Evolutionary conservation across 2,113 vertebrate genomes (phyloP), one percentile per base, ranked within the genome.

Genomic region (Perca fluviatilis): DNA sequence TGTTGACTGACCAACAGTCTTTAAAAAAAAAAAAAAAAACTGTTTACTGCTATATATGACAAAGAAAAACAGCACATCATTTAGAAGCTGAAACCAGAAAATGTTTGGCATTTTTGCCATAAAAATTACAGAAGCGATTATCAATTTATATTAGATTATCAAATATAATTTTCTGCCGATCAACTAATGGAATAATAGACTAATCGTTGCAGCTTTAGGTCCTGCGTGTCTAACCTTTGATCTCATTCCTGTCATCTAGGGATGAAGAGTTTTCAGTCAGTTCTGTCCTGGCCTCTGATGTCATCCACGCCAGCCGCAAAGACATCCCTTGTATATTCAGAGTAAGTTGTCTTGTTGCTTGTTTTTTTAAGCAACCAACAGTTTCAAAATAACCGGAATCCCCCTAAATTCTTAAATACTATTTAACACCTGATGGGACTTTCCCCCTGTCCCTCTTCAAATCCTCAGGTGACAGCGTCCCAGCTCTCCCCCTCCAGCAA

Each of bases 261-360:
- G 98, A 99, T 86, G 98, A 99, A 91, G 98, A 99, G 93, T 99
- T 99, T 92, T 99, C 98, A 9, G 98, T 99, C 90, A 99, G 98
- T 85, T 97, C 98, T n/a, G 98, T 99, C 76, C 88, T 99, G 93
- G 98, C 97, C 70, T 99, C 98, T 47, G 98, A 99, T 88, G 98
- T 99, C 90, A 99, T 99, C 92, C 98, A 99, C 33, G 98, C 98
- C 88, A 98, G 95, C 91, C 96, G 97, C 89, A 99, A 99, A 95
- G 98, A 99, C 86, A 96, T 99, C 75, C 98, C 98, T 15, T 99
- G 98, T 84, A 99, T 99, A 91, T 99, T 99, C 90, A 96, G 98
- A 94, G 98, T 99, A 92, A 96, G 97, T 95, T 18, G 6, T 15
- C 11, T 46, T 53, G 0, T 23, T 43, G 27, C 4, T 30, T 5